phyloP scores from a whole-genome alignment of 2,888 invertebrate species.

The Lasius fuliginosus region DNA sequence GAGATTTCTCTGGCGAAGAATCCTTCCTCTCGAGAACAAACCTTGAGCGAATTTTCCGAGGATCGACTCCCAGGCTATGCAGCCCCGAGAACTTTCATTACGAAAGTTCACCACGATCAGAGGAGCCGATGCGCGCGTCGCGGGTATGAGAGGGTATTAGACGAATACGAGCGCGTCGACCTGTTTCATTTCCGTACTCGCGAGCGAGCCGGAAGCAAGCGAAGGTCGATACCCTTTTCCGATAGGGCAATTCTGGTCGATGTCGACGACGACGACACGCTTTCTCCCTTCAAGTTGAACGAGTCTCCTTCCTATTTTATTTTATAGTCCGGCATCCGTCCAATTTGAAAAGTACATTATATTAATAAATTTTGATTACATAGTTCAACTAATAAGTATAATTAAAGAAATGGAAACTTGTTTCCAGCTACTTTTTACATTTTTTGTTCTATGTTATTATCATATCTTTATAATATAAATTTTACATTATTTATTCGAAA shows the following conservation, averaged over 20 bases:
- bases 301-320: conserved; percentile 50
- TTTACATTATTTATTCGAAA: background rate
- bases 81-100: conserved; percentile 72
- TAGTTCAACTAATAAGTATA: conserved; percentile 15
- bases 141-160: conserved; percentile 43
- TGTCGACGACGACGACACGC: conserved; percentile 45
- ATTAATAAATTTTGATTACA: conserved; percentile 37
- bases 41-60: conserved; percentile 42
- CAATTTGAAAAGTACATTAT: background rate
- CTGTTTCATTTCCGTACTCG: conserved; percentile 79
- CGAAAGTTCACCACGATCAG: conserved; percentile 71
- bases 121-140: conserved; percentile 52
- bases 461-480: background rate
- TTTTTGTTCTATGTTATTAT: background rate
- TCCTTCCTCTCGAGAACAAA: conserved; percentile 51
- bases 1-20: conserved; percentile 41
- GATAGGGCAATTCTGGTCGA: conserved; percentile 64
- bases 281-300: conserved; percentile 43
- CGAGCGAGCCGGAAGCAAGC: conserved; percentile 70
- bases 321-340: background rate
- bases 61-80: background rate
- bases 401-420: background rate
- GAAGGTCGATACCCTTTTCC: conserved; percentile 70
- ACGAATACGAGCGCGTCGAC: conserved; percentile 53
- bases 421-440: background rate